phyloP scores from a whole-genome alignment of 2,797 vertebrate genomes.

The Pseudochirops cupreus region DNA sequence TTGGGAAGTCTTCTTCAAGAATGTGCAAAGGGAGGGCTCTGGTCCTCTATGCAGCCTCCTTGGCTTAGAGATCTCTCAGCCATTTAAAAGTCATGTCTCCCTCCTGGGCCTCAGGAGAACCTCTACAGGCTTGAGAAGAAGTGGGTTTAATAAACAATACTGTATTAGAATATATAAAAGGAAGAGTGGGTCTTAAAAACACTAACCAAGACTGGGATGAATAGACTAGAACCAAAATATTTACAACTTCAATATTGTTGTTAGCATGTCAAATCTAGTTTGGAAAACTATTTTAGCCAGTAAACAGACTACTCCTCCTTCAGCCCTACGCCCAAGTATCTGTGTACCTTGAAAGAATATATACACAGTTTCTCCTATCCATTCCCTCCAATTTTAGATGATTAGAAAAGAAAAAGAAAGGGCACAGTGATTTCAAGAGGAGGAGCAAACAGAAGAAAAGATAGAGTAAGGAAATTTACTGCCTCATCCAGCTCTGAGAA shows the following conservation, averaged over 20 bases:
- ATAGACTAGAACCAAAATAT: constrained; percentile 70
- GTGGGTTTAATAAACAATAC: background rate
- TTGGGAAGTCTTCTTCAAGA: background rate
- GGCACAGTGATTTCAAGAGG: background rate
- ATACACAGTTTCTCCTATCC: background rate
- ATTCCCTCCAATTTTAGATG: background rate
- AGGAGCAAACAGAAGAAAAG: background rate
- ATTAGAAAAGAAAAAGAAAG: no score
- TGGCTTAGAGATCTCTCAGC: background rate
- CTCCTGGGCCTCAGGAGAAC: background rate
- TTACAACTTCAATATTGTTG: constrained; percentile 70
- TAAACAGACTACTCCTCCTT: background rate
- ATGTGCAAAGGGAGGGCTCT: background rate
- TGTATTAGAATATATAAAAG: constrained; percentile 16
- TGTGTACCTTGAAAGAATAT: background rate
- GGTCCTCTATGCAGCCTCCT: background rate
- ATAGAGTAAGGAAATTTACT: background rate
- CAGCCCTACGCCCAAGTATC: background rate
- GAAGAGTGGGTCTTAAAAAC: constrained; percentile 56
- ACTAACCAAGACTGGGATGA: constrained; percentile 65
- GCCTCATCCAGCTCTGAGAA: background rate
- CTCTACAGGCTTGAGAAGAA: background rate
- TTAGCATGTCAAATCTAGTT: constrained; percentile 55
- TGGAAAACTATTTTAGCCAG: constrained; percentile 50
- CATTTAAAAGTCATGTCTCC: background rate